Percentiles rank a stretch among this genome's conserved stretches.
Evolutionary conservation across 2,113 vertebrate genomes (phyloP).

Genomic region (Ibidorhyncha struthersii): DNA sequence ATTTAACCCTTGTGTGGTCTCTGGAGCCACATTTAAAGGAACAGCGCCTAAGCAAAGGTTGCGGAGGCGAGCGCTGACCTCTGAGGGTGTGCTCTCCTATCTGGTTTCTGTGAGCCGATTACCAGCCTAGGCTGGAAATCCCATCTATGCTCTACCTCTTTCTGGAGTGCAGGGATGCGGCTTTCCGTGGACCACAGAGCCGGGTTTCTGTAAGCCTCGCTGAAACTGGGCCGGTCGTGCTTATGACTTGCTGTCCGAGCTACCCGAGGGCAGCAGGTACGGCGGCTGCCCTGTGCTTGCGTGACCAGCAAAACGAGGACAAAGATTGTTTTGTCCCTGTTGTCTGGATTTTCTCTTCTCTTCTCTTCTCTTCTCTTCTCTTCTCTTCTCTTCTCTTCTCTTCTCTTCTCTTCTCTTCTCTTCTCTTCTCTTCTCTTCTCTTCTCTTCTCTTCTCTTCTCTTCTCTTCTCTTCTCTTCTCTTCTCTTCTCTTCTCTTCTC

Average conservation of each 20-base stretch:
- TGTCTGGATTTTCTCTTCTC: not conserved
- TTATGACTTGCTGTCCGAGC: not conserved
- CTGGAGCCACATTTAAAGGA: constrained; percentile 33
- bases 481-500: too few species aligned
- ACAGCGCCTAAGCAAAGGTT: not conserved
- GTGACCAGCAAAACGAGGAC: not conserved
- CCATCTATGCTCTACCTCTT: not conserved
- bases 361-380: not conserved
- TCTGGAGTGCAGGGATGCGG: fast-evolving
- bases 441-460: not conserved
- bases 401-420: not conserved
- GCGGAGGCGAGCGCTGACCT: not conserved
- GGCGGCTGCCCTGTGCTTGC: not conserved
- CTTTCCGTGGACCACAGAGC: not conserved
- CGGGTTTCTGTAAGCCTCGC: fast-evolving
- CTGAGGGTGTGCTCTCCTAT: not conserved
- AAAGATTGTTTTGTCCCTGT: constrained; percentile 30
- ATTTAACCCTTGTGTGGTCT: constrained; percentile 71
- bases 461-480: not conserved
- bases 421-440: not conserved
- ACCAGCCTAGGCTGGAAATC: not conserved
- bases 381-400: not conserved
- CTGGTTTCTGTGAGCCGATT: not conserved
- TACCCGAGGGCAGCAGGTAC: not conserved
- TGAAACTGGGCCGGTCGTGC: not conserved